Conservation (phyloP, 1,140 invertebrate species). For the Heliothis virescens region DNA sequence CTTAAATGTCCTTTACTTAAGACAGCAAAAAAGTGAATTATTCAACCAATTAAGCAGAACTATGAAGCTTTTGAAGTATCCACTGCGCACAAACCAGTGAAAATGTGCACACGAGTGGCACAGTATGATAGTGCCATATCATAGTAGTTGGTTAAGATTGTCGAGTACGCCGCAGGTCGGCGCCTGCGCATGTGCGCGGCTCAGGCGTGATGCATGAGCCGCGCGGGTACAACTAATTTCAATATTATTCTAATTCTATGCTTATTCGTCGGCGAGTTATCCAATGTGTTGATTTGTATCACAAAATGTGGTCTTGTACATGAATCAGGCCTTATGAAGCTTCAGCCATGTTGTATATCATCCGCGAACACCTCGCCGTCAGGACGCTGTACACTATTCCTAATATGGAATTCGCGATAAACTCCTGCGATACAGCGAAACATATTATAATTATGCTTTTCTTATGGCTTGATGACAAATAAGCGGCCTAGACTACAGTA, state of each 20-base stretch:
- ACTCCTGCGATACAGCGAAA: background rate
- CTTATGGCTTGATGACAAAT: background rate
- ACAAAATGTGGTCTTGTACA: background rate
- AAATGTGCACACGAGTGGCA: background rate
- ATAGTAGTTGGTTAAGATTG: too few species aligned
- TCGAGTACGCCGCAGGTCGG: background rate
- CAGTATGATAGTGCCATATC: background rate
- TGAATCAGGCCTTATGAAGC: slow-evolving; percentile 13
- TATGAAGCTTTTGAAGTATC: too few species aligned
- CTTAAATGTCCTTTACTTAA: too few species aligned
- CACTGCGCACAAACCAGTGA: background rate
- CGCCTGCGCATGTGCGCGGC: background rate
- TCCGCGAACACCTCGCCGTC: background rate
- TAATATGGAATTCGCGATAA: background rate
- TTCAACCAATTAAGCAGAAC: too few species aligned
- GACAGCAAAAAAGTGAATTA: too few species aligned
- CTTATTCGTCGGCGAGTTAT: background rate
- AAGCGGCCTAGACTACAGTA: background rate
- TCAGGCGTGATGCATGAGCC: background rate
- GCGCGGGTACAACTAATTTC: slow-evolving; percentile 7
- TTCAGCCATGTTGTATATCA: background rate
- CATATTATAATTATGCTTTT: background rate
- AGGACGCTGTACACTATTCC: background rate
- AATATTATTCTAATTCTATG: slow-evolving; percentile 40
- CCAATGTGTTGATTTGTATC: slow-evolving; percentile 22